Evolutionary conservation across 1,140 invertebrate genomes (phyloP).

Genomic region (honey bee (Apis mellifera)): Amel_HAv3.1 CM009935.2:13042501-13043000

Average conservation of each 20-base stretch:
- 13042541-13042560: not conserved
- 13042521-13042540: not conserved
- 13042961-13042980: slow-evolving; percentile 16
- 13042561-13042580: no score
- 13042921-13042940: slow-evolving; percentile 37
- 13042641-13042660: no score
- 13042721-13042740: no score
- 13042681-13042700: no score
- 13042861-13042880: slow-evolving; percentile 60
- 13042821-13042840: slow-evolving; percentile 4
- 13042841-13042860: slow-evolving; percentile 43
- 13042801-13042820: slow-evolving; percentile 18
- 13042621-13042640: no score
- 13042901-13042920: slow-evolving; percentile 10
- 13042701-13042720: no score
- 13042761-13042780: no score
- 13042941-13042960: not conserved
- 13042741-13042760: no score
- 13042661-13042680: no score
- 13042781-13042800: not conserved
- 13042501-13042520: not conserved
- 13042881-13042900: slow-evolving; percentile 22
- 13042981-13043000: slow-evolving; percentile 47
- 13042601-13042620: no score
- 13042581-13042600: no score